phyloP scores from a whole-genome alignment of 2,888 invertebrate species.

The Crepidodera aurea region DNA sequence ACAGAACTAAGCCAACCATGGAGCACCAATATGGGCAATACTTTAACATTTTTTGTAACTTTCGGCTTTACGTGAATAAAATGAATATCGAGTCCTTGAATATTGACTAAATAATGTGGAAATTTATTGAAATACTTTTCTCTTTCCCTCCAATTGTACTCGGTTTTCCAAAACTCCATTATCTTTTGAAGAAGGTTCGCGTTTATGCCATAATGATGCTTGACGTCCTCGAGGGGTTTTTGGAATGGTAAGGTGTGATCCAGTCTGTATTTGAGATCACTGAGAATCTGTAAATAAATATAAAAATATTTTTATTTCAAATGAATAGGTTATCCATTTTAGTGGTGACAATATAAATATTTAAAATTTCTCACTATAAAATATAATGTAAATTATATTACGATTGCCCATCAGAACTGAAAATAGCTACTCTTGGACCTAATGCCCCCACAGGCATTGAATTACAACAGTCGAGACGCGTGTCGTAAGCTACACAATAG shows the following conservation, averaged over 20 bases:
- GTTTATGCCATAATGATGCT: slow-evolving; percentile 86
- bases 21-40: slow-evolving; percentile 73
- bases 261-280: slow-evolving; percentile 67
- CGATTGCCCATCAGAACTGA: too few species aligned
- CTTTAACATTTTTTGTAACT: slow-evolving; percentile 55
- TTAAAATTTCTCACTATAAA: too few species aligned
- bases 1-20: slow-evolving; percentile 94
- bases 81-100: slow-evolving; percentile 75
- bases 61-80: slow-evolving; percentile 65
- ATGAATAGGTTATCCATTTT: neutral
- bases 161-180: slow-evolving; percentile 79
- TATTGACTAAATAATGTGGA: slow-evolving; percentile 74
- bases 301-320: too few species aligned
- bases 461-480: too few species aligned
- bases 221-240: slow-evolving; percentile 70
- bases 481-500: too few species aligned
- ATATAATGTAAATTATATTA: too few species aligned
- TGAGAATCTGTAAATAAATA: slow-evolving; percentile 56
- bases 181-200: slow-evolving; percentile 71
- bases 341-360: too few species aligned
- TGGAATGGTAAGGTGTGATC: slow-evolving; percentile 58
- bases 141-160: slow-evolving; percentile 75
- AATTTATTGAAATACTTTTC: slow-evolving; percentile 71
- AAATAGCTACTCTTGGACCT: too few species aligned
- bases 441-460: too few species aligned